Percentiles rank a stretch among this genome's conserved stretches.
phyloP scores from a whole-genome alignment of 2,888 invertebrate species.

The Pseudococcus viburni region DNA sequence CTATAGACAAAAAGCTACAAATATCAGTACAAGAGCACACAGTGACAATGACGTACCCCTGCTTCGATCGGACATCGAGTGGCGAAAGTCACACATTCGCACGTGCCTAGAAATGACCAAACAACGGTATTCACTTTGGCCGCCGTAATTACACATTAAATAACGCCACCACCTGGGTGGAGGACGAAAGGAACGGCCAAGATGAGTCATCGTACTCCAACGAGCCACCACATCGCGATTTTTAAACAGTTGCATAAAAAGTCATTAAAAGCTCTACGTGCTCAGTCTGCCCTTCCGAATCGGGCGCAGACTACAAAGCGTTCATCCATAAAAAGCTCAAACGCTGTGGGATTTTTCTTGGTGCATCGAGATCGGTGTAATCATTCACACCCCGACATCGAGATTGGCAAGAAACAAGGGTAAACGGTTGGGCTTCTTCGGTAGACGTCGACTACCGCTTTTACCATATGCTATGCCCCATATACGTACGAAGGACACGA shows the following conservation, averaged over 20 bases:
- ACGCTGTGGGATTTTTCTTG: constrained; percentile 28
- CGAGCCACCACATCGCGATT: background rate
- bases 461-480: constrained; percentile 25
- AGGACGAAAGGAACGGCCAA: background rate
- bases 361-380: constrained; percentile 27
- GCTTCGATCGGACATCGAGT: background rate
- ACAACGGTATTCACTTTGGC: constrained; percentile 4
- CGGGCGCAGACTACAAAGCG: background rate
- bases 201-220: background rate
- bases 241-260: constrained; percentile 35
- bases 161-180: background rate
- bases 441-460: constrained; percentile 29
- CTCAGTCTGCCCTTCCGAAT: constrained; percentile 10
- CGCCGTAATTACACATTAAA: background rate
- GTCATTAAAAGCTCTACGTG: constrained; percentile 14
- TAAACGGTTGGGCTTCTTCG: constrained; percentile 43
- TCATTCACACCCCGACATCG: constrained; percentile 65
- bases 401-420: background rate
- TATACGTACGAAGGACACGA: background rate
- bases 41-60: too few species aligned
- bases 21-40: too few species aligned
- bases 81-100: background rate
- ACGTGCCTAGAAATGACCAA: background rate
- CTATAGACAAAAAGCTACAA: too few species aligned
- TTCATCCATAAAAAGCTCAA: constrained; percentile 31